Evolutionary conservation across 2,797 vertebrate genomes (phyloP).

Genomic region (Dromococcyx pavoninus): DNA sequence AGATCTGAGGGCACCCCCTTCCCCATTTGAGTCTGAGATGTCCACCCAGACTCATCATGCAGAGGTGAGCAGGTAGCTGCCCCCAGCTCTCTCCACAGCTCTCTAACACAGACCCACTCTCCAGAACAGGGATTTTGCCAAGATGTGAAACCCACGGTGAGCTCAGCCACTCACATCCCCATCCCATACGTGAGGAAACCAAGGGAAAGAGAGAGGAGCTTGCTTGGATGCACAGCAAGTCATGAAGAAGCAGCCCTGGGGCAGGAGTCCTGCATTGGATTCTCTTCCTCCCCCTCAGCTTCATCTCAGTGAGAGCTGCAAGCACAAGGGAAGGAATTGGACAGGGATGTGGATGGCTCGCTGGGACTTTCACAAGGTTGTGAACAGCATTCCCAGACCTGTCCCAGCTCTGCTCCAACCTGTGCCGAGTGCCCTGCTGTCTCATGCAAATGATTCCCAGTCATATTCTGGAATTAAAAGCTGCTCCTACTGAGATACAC

Average conservation of each 20-base stretch:
- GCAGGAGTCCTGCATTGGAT: background rate
- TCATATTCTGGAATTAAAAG: background rate
- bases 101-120: background rate
- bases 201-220: background rate
- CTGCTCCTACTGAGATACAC: background rate
- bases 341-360: rapidly evolving
- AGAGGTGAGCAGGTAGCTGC: background rate
- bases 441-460: background rate
- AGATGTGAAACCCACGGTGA: background rate
- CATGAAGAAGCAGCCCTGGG: background rate
- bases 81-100: background rate
- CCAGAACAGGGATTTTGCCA: background rate
- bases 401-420: background rate
- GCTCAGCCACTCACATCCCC: background rate
- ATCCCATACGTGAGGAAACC: background rate
- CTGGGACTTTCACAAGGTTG: background rate
- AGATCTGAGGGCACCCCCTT: background rate
- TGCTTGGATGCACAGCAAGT: background rate
- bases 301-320: background rate
- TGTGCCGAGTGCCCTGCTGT: background rate
- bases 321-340: rapidly evolving
- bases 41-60: background rate
- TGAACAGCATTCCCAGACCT: background rate
- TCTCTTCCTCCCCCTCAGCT: background rate
- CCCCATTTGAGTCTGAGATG: background rate